Conservation (phyloP, 2,888 invertebrate species). For the Phengaris alcon region DNA sequence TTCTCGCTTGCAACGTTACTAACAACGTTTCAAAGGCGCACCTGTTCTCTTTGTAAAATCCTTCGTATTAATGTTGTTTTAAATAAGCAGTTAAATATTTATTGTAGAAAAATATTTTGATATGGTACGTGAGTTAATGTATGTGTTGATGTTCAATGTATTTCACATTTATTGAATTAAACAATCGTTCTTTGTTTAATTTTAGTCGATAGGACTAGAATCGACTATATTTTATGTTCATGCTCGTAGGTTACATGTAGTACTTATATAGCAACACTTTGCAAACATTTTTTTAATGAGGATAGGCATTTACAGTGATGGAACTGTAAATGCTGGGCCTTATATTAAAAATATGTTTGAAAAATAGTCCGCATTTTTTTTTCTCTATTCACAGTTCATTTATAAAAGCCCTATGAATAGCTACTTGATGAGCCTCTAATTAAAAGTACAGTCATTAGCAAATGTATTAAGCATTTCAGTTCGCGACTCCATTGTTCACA, state of each 20-base stretch:
- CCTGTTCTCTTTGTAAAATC: conserved; percentile 2
- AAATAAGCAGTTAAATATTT: neutral
- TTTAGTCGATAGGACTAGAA: neutral
- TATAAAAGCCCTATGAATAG: conserved; percentile 28
- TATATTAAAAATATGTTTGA: conserved; percentile 10
- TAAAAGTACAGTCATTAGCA: conserved; percentile 30
- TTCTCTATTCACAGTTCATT: conserved; percentile 22
- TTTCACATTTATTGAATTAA: no score
- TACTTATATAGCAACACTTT: neutral
- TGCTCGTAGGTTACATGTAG: neutral
- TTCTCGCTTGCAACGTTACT: conserved; percentile 17
- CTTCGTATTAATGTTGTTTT: neutral
- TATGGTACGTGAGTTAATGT: no score
- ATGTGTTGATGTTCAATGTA: no score
- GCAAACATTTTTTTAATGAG: neutral
- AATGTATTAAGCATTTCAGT: conserved; percentile 31
- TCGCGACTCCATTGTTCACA: conserved; percentile 24
- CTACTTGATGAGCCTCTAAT: conserved; percentile 31
- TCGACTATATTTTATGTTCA: neutral
- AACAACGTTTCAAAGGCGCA: conserved; percentile 8
- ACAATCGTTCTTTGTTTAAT: neutral
- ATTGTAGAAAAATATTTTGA: neutral
- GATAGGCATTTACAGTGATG: neutral
- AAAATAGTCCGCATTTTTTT: conserved; percentile 12
- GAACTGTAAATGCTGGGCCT: neutral